These are phyloP conservation scores for Ptychodera flava DNA, from an alignment of 35 echinoderm and acorn worm genomes.

Conservation along the genomic window DNA sequence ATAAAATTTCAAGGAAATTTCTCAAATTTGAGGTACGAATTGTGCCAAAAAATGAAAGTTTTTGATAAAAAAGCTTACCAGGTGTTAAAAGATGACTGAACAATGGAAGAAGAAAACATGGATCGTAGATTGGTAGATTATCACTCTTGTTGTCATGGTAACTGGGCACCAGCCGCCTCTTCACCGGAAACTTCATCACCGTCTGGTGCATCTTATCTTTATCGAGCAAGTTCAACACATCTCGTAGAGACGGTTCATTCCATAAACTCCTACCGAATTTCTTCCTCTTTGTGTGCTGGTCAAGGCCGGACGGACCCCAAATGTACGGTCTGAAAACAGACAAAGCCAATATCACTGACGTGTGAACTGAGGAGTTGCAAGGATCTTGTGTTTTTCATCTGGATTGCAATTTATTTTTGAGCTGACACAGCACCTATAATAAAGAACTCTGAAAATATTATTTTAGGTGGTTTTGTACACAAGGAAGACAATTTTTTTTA, in stretches of 20 bases:
- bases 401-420: too few species aligned
- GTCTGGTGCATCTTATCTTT: slow-evolving; percentile 40
- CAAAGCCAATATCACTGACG: too few species aligned
- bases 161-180: slow-evolving; percentile 15
- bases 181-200: slow-evolving; percentile 57
- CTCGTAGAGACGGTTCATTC: slow-evolving; percentile 73
- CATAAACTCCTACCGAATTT: slow-evolving; percentile 52
- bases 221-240: slow-evolving; percentile 70
- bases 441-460: too few species aligned
- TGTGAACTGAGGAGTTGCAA: too few species aligned
- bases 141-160: neutral
- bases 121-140: slow-evolving; percentile 44
- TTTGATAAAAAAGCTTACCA: slow-evolving; percentile 66
- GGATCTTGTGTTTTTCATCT: too few species aligned
- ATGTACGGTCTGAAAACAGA: slow-evolving; percentile 47
- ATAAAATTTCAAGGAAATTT: too few species aligned
- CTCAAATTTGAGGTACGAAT: too few species aligned
- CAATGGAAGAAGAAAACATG: slow-evolving; percentile 67
- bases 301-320: slow-evolving; percentile 67
- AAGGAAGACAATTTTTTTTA: too few species aligned
- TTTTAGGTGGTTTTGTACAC: too few species aligned
- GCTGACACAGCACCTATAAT: too few species aligned
- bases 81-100: slow-evolving; percentile 78
- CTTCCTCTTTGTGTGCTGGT: slow-evolving; percentile 61
- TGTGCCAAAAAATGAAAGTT: too few species aligned